Evolutionary conservation across 2,113 vertebrate genomes (phyloP).

Genomic region (Numenius arquata): DNA sequence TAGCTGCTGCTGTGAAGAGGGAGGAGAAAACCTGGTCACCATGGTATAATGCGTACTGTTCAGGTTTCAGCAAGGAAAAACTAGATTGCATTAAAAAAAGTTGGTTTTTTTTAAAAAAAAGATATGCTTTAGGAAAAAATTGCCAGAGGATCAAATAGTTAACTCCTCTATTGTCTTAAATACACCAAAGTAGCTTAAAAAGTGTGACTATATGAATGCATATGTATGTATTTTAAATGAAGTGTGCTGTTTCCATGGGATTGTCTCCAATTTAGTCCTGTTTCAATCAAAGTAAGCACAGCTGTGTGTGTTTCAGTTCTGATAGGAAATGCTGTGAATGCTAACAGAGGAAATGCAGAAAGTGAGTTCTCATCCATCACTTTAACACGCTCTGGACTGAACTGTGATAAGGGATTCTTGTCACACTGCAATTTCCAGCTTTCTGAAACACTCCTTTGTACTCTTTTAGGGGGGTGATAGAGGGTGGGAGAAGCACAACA

Average conservation of each 20-base stretch:
- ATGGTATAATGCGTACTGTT: neutral
- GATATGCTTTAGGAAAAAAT: neutral
- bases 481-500: neutral
- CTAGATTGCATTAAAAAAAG: neutral
- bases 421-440: constrained; percentile 51
- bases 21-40: neutral
- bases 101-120: neutral
- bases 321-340: constrained; percentile 46
- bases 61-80: neutral
- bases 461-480: neutral
- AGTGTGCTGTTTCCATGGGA: neutral
- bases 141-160: neutral
- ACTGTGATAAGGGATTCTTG: constrained; percentile 61
- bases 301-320: constrained; percentile 1
- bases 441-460: constrained; percentile 41
- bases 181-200: neutral
- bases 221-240: neutral
- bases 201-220: neutral
- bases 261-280: neutral
- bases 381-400: constrained; percentile 35
- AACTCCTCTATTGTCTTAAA: neutral
- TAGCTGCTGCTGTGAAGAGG: neutral
- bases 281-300: constrained; percentile 20
- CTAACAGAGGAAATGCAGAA: constrained; percentile 3
- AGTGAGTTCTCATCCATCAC: constrained; percentile 63